These are phyloP conservation scores for Augiades crinisus DNA, from an alignment of 2,888 invertebrate species.

Conservation along the genomic window DNA sequence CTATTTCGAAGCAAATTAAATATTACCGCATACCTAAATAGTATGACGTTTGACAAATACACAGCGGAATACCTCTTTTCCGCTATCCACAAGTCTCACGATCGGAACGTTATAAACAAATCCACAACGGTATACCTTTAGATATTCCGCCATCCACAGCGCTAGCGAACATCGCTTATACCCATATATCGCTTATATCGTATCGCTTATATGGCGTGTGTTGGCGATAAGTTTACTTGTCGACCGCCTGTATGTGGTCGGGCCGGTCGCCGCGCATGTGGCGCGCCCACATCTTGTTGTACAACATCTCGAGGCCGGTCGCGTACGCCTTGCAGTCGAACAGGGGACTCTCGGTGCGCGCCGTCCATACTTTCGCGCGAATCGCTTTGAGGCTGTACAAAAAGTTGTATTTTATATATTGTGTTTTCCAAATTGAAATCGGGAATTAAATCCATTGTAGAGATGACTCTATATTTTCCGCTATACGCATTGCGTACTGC, in stretches of 20 bases:
- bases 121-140: too few species aligned
- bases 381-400: constrained; percentile 89
- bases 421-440: neutral
- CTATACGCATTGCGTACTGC: constrained; percentile 15
- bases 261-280: constrained; percentile 89
- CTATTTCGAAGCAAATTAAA: too few species aligned
- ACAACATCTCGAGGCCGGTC: constrained; percentile 94
- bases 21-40: too few species aligned
- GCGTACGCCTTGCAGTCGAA: constrained; percentile 98
- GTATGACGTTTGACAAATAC: too few species aligned
- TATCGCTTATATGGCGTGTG: too few species aligned
- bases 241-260: constrained; percentile 86
- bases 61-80: too few species aligned
- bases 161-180: too few species aligned
- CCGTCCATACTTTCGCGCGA: constrained; percentile 97
- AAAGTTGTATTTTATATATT: neutral
- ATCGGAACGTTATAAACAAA: too few species aligned
- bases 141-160: too few species aligned
- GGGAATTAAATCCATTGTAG: constrained; percentile 1
- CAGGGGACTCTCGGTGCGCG: constrained; percentile 93
- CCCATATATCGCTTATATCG: too few species aligned
- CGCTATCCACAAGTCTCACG: too few species aligned
- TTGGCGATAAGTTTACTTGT: constrained; percentile 49
- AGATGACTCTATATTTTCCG: constrained; percentile 13
- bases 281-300: constrained; percentile 94